Evolutionary conservation across 64 coral and sea anemone species (phyloP).

Genomic region (Platygyra sinensis): DNA sequence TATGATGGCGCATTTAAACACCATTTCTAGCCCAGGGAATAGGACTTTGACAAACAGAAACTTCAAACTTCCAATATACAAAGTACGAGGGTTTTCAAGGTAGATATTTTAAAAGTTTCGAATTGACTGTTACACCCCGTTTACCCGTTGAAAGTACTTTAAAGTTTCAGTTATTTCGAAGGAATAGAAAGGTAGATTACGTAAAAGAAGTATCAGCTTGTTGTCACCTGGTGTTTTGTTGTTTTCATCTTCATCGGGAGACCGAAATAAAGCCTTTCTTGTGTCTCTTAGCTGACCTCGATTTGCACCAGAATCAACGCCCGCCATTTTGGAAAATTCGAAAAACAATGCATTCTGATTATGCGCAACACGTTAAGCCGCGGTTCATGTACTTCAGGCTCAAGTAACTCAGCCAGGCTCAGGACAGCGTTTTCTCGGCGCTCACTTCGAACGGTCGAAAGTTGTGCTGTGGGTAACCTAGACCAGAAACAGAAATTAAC

Average conservation of each 20-base stretch:
- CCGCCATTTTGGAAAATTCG: constrained; percentile 73
- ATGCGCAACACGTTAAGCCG: constrained; percentile 45
- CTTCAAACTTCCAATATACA: too few species aligned
- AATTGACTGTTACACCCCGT: too few species aligned
- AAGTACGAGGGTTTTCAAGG: too few species aligned
- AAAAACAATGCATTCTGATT: background rate
- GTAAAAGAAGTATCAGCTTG: background rate
- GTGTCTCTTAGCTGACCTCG: background rate
- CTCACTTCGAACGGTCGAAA: background rate
- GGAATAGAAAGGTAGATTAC: background rate
- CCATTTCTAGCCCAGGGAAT: too few species aligned
- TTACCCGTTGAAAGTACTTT: too few species aligned
- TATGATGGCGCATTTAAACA: too few species aligned
- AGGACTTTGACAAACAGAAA: too few species aligned
- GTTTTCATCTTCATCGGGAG: constrained; percentile 59
- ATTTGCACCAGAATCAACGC: background rate
- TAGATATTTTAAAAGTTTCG: too few species aligned
- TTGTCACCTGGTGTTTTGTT: constrained; percentile 35
- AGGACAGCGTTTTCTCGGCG: background rate
- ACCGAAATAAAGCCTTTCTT: constrained; percentile 88
- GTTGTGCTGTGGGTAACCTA: background rate
- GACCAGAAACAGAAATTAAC: background rate
- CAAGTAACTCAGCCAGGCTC: background rate
- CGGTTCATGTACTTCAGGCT: constrained; percentile 4
- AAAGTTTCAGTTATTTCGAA: too few species aligned